These are phyloP conservation scores for Drosophila nigritarsus DNA, from an alignment of 2,888 invertebrate genomes.

Conservation along the genomic window DNA sequence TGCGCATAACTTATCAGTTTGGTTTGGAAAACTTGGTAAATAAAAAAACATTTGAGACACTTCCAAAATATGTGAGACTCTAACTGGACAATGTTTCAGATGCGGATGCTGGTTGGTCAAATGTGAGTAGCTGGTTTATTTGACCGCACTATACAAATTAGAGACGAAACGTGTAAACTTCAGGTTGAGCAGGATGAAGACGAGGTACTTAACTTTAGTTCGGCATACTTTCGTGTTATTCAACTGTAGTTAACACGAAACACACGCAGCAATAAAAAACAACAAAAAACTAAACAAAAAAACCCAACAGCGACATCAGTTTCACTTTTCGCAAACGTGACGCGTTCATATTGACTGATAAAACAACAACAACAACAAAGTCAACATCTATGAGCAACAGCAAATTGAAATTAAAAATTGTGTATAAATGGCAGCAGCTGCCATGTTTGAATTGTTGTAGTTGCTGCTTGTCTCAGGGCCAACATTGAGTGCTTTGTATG, in stretches of 20 bases:
- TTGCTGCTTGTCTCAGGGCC: conserved; percentile 61
- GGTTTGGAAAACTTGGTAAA: neutral
- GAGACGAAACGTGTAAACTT: neutral
- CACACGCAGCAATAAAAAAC: neutral
- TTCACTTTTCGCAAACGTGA: conserved; percentile 80
- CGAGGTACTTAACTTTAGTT: conserved; percentile 1
- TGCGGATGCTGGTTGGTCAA: neutral
- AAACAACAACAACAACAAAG: conserved; percentile 20
- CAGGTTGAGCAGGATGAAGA: conserved; percentile 11
- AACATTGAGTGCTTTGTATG: conserved; percentile 65
- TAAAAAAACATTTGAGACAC: neutral
- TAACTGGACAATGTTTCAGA: neutral
- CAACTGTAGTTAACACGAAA: conserved; percentile 47
- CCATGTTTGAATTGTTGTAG: conserved; percentile 37
- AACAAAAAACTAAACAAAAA: conserved; percentile 17
- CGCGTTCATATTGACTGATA: conserved; percentile 52
- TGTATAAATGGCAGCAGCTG: conserved; percentile 53
- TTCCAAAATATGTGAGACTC: neutral
- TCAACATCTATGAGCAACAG: conserved; percentile 12
- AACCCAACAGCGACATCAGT: conserved; percentile 55
- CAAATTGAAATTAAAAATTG: conserved; percentile 57
- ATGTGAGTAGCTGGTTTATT: neutral
- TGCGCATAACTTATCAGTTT: neutral
- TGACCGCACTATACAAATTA: neutral
- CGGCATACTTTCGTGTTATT: conserved; percentile 72